Base-by-base conservation (phyloP, 1,140 invertebrate species). In the Musca domestica region DNA sequence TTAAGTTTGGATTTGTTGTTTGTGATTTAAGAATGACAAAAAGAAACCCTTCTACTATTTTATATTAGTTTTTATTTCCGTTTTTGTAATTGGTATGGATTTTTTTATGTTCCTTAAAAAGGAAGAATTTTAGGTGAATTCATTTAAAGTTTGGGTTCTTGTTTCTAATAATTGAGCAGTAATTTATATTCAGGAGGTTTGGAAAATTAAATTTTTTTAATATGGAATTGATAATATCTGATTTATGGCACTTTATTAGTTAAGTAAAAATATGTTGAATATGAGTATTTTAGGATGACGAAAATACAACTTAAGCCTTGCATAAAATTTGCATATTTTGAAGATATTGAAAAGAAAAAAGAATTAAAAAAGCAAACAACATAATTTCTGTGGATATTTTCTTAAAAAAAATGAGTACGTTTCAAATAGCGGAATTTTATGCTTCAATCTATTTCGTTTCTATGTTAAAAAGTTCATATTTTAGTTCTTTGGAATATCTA, bases 21-120 rank as follows among this genome's bases (percentile, higher is more conserved):
- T 61, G 56, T 61, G 56, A 27, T 61, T 61, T 61, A 19, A 20
- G 19, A 61, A 61, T 41, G 34, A 20, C n/a, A 61, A 30, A 58
- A 2, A 9, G 5, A 58, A 58, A 58, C 54, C 25, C 17, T 61
- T 61, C 27, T 20, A 34, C 20, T 41, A 61, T 17, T n/a, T n/a
- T 19, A 41, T 34, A 10, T 61, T n/a, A 20, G 25, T 56, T 27
- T 6, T 61, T 58, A 15, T 34, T 34, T n/a, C n/a, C n/a, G n/a
- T n/a, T 41, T 61, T 12, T 61, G 10, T 41, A 2, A 7, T 41
- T 12, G 10, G 34, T n/a, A 17, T 15, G 9, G 25, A 30, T 56
- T 56, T 27, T 4, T 30, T 7, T 34, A 17, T 58, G 14, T 17
- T n/a, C 41, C 41, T 41, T 41, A 61, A 41, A 61, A 61, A 61